Percentiles rank a stretch among this genome's conserved stretches.
Evolutionary conservation across 2,113 vertebrate genomes (phyloP).

Genomic region (Tupaia chinensis): DNA sequence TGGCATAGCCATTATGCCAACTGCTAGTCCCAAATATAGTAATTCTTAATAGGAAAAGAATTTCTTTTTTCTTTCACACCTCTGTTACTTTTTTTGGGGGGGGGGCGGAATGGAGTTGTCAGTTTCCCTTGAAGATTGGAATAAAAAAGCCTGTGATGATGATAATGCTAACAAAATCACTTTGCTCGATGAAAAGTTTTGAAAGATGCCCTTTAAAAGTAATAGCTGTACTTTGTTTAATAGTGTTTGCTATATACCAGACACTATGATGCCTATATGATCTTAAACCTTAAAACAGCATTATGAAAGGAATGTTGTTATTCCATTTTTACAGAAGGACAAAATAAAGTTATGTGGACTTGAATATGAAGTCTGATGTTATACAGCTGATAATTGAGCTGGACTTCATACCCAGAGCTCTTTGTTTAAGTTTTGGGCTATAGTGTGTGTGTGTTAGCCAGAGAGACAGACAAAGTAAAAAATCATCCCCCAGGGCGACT

Average conservation of each 20-base stretch:
- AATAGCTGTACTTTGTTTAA: slow-evolving; percentile 13
- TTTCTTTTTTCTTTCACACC: background rate
- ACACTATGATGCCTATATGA: background rate
- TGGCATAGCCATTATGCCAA: too few relatives aligned
- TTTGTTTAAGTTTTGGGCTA: background rate
- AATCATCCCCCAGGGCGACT: too few relatives aligned
- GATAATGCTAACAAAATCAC: slow-evolving; percentile 20
- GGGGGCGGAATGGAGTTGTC: slow-evolving; percentile 10
- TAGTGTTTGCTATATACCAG: background rate
- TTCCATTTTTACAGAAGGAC: background rate
- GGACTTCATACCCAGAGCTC: background rate
- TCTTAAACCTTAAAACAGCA: slow-evolving; percentile 27
- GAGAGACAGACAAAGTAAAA: too few relatives aligned
- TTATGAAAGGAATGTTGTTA: slow-evolving; percentile 4
- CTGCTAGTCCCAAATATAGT: background rate
- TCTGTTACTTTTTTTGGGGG: background rate
- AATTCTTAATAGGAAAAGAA: slow-evolving; percentile 19
- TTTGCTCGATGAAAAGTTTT: background rate
- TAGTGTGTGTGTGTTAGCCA: too few relatives aligned
- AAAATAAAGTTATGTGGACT: background rate
- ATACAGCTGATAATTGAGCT: background rate
- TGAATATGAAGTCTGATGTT: background rate
- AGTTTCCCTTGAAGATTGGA: background rate
- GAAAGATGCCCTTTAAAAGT: slow-evolving; percentile 50
- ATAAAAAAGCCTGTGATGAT: background rate